A percentile compares a stretch with the other conserved stretches of the same genome.
Conservation (phyloP, 2,113 vertebrate species). For the Rallus limicola region DNA sequence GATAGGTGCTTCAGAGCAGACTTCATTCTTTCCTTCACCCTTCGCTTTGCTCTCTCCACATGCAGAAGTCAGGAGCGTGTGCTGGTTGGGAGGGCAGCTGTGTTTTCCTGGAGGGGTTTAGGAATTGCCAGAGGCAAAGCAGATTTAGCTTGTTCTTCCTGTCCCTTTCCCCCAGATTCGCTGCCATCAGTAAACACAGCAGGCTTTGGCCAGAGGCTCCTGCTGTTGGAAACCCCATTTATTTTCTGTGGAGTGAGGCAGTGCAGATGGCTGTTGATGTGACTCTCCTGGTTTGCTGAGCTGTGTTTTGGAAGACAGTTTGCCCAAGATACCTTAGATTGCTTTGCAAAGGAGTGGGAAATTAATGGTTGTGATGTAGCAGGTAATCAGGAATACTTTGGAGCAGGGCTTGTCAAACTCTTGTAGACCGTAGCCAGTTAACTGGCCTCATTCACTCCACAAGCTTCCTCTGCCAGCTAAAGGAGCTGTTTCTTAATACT, state of each 20-base stretch:
- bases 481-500: not conserved
- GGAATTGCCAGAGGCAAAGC: not conserved
- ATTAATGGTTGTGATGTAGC: not conserved
- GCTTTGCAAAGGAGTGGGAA: not conserved
- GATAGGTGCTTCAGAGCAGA: not conserved
- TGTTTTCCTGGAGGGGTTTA: not conserved
- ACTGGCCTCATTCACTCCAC: not conserved
- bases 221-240: not conserved
- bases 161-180: not conserved
- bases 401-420: not conserved
- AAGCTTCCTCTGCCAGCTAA: not conserved
- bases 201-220: not conserved
- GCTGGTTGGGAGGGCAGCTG: not conserved
- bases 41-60: not conserved
- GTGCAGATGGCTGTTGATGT: conserved; percentile 4
- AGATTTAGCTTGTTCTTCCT: not conserved
- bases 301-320: not conserved
- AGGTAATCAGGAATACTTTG: not conserved
- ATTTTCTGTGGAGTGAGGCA: not conserved
- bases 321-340: not conserved
- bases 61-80: not conserved
- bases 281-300: not conserved
- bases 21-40: not conserved
- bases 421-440: not conserved
- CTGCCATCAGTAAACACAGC: not conserved